Evolutionary conservation across 1,140 invertebrate genomes (phyloP).

Genomic region (Pygmarrhopalites habei): DNA sequence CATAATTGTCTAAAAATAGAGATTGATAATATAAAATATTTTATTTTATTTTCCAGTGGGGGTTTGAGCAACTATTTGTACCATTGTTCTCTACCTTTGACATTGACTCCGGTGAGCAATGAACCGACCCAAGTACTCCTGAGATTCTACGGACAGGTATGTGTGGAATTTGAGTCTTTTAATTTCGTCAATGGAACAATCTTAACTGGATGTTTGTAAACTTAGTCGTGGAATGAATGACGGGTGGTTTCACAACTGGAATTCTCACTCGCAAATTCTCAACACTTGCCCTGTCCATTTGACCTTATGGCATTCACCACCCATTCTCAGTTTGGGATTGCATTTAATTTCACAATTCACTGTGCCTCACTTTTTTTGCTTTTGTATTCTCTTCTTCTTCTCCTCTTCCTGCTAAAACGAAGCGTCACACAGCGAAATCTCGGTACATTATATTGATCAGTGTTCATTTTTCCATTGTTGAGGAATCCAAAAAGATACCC

Average conservation of each 20-base stretch:
- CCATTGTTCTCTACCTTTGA: constrained; percentile 49
- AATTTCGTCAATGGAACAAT: constrained; percentile 9
- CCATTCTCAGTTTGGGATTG: constrained; percentile 22
- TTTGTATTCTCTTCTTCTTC: neutral
- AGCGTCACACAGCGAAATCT: constrained; percentile 12
- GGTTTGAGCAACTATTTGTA: constrained; percentile 55
- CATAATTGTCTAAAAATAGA: no score
- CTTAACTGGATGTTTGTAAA: constrained; percentile 26
- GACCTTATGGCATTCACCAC: constrained; percentile 22
- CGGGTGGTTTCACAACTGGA: constrained; percentile 21
- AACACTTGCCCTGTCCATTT: constrained; percentile 19
- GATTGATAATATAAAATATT: no score
- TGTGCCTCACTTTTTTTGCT: constrained; percentile 3
- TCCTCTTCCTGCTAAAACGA: neutral
- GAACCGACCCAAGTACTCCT: constrained; percentile 68
- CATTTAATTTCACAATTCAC: constrained; percentile 28
- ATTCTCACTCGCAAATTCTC: constrained; percentile 14
- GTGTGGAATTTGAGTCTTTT: constrained; percentile 4
- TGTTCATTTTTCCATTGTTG: no score
- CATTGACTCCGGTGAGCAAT: constrained; percentile 43
- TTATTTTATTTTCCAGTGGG: constrained; percentile 59
- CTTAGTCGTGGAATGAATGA: constrained; percentile 25
- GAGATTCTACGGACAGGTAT: constrained; percentile 76
- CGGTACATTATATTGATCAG: no score
- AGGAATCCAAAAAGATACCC: no score